phyloP scores from a whole-genome alignment of 2,888 invertebrate species.

The Cinara cedri region DNA sequence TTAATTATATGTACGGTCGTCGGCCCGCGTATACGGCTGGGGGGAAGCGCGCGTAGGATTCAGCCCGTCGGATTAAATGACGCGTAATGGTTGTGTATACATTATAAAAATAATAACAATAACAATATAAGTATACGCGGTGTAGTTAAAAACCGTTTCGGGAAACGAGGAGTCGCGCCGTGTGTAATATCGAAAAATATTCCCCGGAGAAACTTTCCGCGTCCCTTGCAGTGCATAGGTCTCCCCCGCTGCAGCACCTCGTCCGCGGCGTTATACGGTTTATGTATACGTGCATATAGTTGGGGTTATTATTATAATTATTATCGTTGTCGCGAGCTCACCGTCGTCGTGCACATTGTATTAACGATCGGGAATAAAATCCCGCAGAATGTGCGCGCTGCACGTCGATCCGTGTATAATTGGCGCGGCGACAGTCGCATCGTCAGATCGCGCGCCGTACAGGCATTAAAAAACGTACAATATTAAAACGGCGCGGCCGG shows the following conservation, averaged over 20 bases:
- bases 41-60: neutral
- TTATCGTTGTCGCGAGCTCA: no score
- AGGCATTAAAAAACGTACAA: neutral
- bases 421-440: conserved; percentile 22
- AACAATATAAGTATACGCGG: neutral
- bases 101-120: conserved; percentile 17
- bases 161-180: conserved; percentile 10
- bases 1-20: conserved; percentile 22
- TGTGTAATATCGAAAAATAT: conserved; percentile 21
- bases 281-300: neutral
- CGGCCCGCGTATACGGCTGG: neutral
- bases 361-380: conserved; percentile 56
- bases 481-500: neutral
- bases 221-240: no score
- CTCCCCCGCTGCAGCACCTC: neutral
- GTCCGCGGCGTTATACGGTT: neutral
- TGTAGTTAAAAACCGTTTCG: conserved; percentile 42
- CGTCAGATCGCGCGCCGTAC: conserved; percentile 1
- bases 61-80: conserved; percentile 44
- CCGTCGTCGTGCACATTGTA: conserved; percentile 34
- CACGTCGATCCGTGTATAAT: conserved; percentile 55
- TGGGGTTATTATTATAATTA: no score
- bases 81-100: conserved; percentile 45
- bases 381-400: conserved; percentile 33
- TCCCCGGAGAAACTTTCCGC: conserved; percentile 52